These are phyloP conservation scores for Drosophila subquinaria DNA, from an alignment of 2,888 invertebrate genomes.

Conservation along the genomic window DNA sequence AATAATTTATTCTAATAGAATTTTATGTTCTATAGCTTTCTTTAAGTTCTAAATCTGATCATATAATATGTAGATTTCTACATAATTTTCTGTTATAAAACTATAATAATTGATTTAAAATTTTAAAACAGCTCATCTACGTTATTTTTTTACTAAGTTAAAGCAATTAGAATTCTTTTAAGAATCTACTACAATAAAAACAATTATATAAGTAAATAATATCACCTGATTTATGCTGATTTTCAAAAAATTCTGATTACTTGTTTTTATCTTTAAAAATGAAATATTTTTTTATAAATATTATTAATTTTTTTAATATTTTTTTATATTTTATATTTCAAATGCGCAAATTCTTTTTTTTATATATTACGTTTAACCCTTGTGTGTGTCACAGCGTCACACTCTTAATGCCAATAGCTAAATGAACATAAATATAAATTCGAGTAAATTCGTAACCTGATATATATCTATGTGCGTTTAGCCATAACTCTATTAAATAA, in stretches of 20 bases:
- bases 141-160: neutral
- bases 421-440: conserved; percentile 1
- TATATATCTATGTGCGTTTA: conserved; percentile 25
- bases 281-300: too few relatives aligned
- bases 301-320: too few relatives aligned
- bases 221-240: too few relatives aligned
- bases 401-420: neutral
- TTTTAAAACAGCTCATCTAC: neutral
- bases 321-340: too few relatives aligned
- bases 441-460: conserved; percentile 1
- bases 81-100: neutral
- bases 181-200: too few relatives aligned
- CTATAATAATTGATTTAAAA: neutral
- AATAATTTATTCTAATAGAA: too few relatives aligned
- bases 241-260: too few relatives aligned
- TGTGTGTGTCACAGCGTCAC: neutral
- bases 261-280: too few relatives aligned
- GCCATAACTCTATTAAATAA: conserved; percentile 67
- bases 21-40: neutral
- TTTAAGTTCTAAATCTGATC: neutral
- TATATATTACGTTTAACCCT: neutral
- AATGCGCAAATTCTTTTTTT: neutral
- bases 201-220: too few relatives aligned
- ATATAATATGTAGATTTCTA: neutral
- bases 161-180: neutral